These are phyloP conservation scores for Germaria angustata DNA, from an alignment of 2,888 invertebrate species.

Conservation along the genomic window DNA sequence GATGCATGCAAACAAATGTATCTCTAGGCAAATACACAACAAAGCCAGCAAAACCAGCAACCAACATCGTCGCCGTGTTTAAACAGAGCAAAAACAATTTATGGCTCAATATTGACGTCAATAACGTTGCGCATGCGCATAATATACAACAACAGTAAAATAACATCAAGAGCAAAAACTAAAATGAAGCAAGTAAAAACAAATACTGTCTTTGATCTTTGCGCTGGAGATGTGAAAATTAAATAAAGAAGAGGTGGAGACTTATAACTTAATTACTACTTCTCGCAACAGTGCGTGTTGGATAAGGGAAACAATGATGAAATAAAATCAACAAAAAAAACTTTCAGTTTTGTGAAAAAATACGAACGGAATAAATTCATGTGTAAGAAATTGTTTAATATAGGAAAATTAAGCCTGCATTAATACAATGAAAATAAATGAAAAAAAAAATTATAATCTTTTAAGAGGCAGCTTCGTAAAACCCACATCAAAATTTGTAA, in stretches of 20 bases:
- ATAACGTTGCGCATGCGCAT: constrained; percentile 66
- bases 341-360: constrained; percentile 13
- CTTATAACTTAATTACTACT: constrained; percentile 60
- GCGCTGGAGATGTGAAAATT: constrained; percentile 58
- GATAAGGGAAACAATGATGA: constrained; percentile 17
- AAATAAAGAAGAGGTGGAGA: constrained; percentile 59
- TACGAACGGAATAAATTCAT: background rate
- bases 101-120: constrained; percentile 65
- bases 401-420: constrained; percentile 25
- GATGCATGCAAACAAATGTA: constrained; percentile 1
- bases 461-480: constrained; percentile 24
- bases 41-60: constrained; percentile 16
- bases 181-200: constrained; percentile 35
- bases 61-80: background rate
- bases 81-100: constrained; percentile 46
- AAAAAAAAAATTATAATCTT: constrained; percentile 21
- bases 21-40: too few relatives aligned
- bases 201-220: constrained; percentile 59
- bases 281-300: constrained; percentile 35
- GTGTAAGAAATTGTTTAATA: constrained; percentile 18
- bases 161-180: constrained; percentile 3
- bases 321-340: background rate
- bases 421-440: constrained; percentile 22
- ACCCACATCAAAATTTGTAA: constrained; percentile 34
- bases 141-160: constrained; percentile 13